Conservation (phyloP, 2,888 invertebrate species). For the Cheilosia vulpina region DNA sequence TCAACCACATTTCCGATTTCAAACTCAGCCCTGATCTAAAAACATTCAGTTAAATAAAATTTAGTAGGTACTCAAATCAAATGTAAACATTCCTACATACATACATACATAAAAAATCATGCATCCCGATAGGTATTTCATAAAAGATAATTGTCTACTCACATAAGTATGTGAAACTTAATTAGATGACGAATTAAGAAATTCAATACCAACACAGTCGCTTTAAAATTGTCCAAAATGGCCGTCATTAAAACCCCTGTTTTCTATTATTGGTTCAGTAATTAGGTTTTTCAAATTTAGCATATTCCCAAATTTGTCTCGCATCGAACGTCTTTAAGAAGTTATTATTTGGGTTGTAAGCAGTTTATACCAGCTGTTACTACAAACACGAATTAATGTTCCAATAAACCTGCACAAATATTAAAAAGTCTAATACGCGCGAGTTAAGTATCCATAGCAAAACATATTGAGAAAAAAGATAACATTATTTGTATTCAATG, state of each 20-base stretch:
- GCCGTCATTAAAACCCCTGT: background rate
- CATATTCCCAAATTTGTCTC: background rate
- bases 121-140: too few relatives aligned
- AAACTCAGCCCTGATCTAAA: too few relatives aligned
- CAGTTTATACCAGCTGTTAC: background rate
- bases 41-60: too few relatives aligned
- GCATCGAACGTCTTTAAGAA: background rate
- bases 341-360: background rate
- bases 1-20: too few relatives aligned
- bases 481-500: too few relatives aligned
- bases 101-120: too few relatives aligned
- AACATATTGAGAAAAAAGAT: too few relatives aligned
- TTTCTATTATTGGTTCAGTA: conserved; percentile 13
- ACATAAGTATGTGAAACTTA: background rate
- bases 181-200: background rate
- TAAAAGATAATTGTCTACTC: too few relatives aligned
- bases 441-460: too few relatives aligned
- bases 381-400: background rate
- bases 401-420: conserved; percentile 11
- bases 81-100: too few relatives aligned
- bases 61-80: too few relatives aligned
- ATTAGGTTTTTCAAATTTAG: conserved; percentile 24
- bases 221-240: background rate
- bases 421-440: background rate
- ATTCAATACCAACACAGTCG: background rate